These are phyloP conservation scores for Harmothoe impar DNA, from an alignment of 2,888 invertebrate genomes.

Conservation along the genomic window DNA sequence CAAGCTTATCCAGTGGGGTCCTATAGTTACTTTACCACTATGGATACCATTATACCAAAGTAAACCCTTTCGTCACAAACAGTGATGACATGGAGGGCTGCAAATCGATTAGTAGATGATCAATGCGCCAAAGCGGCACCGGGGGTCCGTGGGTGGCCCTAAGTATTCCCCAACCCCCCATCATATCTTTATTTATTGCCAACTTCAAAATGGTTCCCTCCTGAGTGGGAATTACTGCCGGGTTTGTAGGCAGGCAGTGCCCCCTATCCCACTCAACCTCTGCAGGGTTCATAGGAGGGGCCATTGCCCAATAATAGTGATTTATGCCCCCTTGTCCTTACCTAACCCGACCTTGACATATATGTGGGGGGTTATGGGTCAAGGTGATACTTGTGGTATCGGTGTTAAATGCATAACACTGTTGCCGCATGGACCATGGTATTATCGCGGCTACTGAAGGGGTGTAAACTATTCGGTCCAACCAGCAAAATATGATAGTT, in stretches of 20 bases:
- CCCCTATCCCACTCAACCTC: not conserved
- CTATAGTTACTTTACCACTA: too few relatives aligned
- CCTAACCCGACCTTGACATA: conserved; percentile 19
- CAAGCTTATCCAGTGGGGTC: too few relatives aligned
- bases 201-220: not conserved
- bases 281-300: not conserved
- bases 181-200: conserved; percentile 28
- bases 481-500: too few relatives aligned
- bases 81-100: not conserved
- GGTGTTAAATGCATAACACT: too few relatives aligned
- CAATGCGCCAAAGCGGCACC: not conserved
- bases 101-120: not conserved
- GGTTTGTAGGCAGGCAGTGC: not conserved
- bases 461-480: too few relatives aligned
- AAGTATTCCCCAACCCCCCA: not conserved
- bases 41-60: too few relatives aligned
- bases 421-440: too few relatives aligned
- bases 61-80: not conserved
- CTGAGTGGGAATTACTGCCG: not conserved
- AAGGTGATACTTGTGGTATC: not conserved
- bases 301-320: not conserved
- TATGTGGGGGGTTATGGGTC: not conserved
- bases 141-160: not conserved
- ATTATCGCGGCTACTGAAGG: too few relatives aligned
- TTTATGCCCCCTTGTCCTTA: not conserved